Evolutionary conservation across 2,888 invertebrate species (phyloP), one percentile per base, ranked within the genome.

Genomic region (Tetheella fluctuosa): DNA sequence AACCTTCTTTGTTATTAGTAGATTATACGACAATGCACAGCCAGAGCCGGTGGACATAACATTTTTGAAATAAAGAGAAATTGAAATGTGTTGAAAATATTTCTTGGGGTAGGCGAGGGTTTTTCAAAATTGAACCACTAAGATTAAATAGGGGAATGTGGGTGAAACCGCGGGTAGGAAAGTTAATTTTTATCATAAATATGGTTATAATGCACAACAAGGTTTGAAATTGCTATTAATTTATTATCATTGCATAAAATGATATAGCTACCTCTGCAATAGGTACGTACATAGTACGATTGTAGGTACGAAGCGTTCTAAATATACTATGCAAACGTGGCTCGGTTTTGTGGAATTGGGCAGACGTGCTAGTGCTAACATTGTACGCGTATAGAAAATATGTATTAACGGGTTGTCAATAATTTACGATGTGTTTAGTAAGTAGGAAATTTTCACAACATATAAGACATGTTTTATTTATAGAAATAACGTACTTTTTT

Each of bases 311-410:
- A 10, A 17, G n/a, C 34, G 4, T 34, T 10, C 20, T 20, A 20
- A 48, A 48, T 48, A 20, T 20, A 48, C 20, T 48, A 48, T 48
- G 48, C 48, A 48, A 48, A 48, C 48, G n/a, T n/a, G 48, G 10
- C 20, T 48, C 17, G 48, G 48, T 48, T n/a, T 48, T 48, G 48
- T 48, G 20, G 17, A 48, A 48, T 8, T 20, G 48, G 17, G 48
- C 48, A 48, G 10, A 48, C 48, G 48, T 48, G 48, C 20, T 48
- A 20, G 48, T 10, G 20, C 48, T 48, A 48, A 48, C 42, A 39
- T 6, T 42, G 5, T 15, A 17, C 17, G 17, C n/a, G 42, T 17
- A 48, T 48, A 48, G 48, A 10, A 48, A 48, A 48, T 48, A 17
- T 39, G 39, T n/a, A 17, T 3, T 39, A 39, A 15, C 39, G 12